phyloP scores from a whole-genome alignment of 2,113 vertebrate genomes.

The Tupaia tana region DNA sequence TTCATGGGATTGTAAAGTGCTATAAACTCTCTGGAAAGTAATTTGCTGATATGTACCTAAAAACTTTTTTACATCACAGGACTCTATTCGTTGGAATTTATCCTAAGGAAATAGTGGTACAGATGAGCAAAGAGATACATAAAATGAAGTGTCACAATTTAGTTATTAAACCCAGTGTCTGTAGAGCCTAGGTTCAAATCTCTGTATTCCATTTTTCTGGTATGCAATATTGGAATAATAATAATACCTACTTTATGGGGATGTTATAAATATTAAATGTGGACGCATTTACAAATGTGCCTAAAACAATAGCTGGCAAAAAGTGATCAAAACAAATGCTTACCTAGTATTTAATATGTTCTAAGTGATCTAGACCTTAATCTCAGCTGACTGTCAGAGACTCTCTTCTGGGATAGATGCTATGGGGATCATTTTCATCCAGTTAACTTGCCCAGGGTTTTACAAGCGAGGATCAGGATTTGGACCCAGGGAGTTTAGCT shows the following conservation, averaged over 20 bases:
- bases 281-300: not conserved
- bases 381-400: not conserved
- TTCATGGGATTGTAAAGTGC: not conserved
- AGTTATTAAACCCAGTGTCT: not conserved
- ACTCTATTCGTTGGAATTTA: conserved; percentile 8
- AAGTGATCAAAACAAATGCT: not conserved
- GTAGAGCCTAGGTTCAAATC: not conserved
- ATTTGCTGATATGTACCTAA: conserved; percentile 2
- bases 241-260: not conserved
- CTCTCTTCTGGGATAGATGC: conserved; percentile 27
- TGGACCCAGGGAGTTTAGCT: not conserved
- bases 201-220: not conserved
- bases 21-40: not conserved
- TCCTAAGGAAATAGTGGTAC: not conserved
- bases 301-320: not conserved
- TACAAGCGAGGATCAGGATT: not conserved
- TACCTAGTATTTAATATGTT: not conserved
- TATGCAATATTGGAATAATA: not conserved
- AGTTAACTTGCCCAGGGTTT: not conserved
- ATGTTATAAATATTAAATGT: conserved; percentile 4
- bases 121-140: not conserved
- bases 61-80: not conserved
- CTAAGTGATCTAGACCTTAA: not conserved
- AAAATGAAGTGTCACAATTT: not conserved
- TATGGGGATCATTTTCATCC: not conserved